Percentiles rank a stretch among this genome's conserved stretches.
These are phyloP conservation scores for Percopsis transmontana DNA, from an alignment of 2,113 vertebrate genomes.

Conservation along the genomic window DNA sequence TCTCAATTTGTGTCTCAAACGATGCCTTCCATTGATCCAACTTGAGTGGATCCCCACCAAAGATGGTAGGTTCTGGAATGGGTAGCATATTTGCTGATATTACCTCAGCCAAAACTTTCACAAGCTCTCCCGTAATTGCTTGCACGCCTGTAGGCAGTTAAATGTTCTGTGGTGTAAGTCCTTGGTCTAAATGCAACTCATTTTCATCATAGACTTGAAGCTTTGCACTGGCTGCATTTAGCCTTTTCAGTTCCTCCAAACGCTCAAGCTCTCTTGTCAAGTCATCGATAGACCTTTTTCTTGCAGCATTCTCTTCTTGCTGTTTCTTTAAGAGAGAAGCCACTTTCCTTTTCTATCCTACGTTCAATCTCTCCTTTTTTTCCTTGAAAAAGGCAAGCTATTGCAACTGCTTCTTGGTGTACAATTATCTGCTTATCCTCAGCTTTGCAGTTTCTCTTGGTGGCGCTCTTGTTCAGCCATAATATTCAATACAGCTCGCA, in stretches of 20 bases:
- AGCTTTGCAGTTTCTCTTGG: conserved; percentile 12
- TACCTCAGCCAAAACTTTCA: conserved; percentile 35
- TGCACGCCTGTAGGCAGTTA: neutral
- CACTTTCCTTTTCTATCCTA: conserved; percentile 20
- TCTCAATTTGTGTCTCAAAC: conserved; percentile 42
- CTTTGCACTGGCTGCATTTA: conserved; percentile 37
- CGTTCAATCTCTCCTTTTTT: conserved; percentile 18
- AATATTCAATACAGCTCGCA: conserved; percentile 13
- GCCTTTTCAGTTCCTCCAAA: conserved; percentile 22
- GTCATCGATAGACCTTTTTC: conserved; percentile 7
- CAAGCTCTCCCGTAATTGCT: conserved; percentile 10
- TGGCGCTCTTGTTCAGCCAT: conserved; percentile 25
- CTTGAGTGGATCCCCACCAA: conserved; percentile 45
- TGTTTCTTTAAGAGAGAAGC: conserved; percentile 24
- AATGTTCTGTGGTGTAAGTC: neutral
- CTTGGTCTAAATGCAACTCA: neutral
- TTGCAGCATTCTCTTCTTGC: conserved; percentile 25
- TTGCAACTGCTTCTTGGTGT: conserved; percentile 34
- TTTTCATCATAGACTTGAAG: conserved; percentile 22
- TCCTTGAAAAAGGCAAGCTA: conserved; percentile 7
- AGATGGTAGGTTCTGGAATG: conserved; percentile 46
- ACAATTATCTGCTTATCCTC: conserved; percentile 20
- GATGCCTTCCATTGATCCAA: conserved; percentile 49
- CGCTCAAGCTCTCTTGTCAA: conserved; percentile 22
- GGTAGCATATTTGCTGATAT: conserved; percentile 1